phyloP scores from a whole-genome alignment of 1,140 invertebrate genomes.

The Aphelenchoides fujianensis region DNA sequence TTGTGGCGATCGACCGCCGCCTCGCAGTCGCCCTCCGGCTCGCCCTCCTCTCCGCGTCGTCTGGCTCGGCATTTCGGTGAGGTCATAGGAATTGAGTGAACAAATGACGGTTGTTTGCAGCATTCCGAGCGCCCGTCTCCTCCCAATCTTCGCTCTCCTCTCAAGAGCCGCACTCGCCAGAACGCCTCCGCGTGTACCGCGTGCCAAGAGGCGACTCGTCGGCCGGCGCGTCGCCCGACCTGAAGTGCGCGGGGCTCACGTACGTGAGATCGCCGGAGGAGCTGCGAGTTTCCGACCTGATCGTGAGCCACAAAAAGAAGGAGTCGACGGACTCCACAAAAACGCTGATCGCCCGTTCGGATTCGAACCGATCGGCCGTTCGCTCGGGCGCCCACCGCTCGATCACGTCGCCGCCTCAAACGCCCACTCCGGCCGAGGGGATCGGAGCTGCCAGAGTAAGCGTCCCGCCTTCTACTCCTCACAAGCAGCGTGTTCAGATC shows the following conservation, averaged over 20 bases:
- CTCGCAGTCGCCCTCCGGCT: background rate
- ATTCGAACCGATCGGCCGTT: background rate
- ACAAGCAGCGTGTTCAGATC: background rate
- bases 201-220: conserved; percentile 9
- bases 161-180: conserved; percentile 13
- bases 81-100: too few species aligned
- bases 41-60: background rate
- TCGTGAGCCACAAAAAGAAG: conserved; percentile 30
- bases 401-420: conserved; percentile 9
- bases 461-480: background rate
- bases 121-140: conserved; percentile 16
- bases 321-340: conserved; percentile 37
- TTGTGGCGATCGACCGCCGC: background rate
- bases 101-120: conserved; percentile 17
- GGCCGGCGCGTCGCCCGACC: background rate
- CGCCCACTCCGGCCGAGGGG: background rate
- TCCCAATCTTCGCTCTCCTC: conserved; percentile 20
- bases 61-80: background rate
- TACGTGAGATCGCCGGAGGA: conserved; percentile 20
- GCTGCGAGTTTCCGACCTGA: conserved; percentile 26
- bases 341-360: conserved; percentile 20
- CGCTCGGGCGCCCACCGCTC: background rate
- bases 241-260: background rate
- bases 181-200: conserved; percentile 15
- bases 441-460: background rate